Conservation (phyloP, 2,113 vertebrate genomes). For the Pseudopipra pipra region DNA sequence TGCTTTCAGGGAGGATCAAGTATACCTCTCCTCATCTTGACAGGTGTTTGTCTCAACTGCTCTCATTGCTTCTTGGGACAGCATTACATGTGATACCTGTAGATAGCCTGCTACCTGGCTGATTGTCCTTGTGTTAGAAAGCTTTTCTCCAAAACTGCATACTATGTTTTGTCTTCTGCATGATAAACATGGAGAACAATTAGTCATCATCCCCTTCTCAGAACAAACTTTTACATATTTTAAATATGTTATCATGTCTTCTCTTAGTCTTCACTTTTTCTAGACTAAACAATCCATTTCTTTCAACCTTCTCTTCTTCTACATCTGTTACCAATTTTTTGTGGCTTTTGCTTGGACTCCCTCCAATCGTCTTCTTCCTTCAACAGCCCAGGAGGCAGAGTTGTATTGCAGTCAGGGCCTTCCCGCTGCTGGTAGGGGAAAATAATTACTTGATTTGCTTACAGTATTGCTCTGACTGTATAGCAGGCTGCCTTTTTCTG, state of each 20-base stretch:
- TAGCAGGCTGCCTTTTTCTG: background rate
- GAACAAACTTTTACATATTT: background rate
- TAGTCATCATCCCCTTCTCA: background rate
- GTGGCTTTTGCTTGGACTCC: conserved; percentile 10
- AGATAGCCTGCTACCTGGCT: background rate
- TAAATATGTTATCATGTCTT: background rate
- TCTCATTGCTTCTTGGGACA: background rate
- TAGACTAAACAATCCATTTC: conserved; percentile 37
- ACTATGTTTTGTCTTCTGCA: background rate
- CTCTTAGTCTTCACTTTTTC: background rate
- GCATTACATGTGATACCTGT: background rate
- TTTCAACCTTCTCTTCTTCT: background rate
- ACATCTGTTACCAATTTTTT: conserved; percentile 6
- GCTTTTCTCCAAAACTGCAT: background rate
- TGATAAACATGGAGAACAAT: background rate
- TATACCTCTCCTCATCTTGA: background rate
- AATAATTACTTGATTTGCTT: background rate
- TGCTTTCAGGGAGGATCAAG: background rate
- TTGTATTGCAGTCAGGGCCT: background rate
- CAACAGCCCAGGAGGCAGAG: background rate
- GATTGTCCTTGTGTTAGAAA: background rate
- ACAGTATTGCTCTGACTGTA: background rate
- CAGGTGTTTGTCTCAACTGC: background rate
- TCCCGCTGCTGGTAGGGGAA: background rate
- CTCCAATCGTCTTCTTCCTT: background rate